These are phyloP conservation scores for Pristionchus entomophagus DNA, from an alignment of 2,888 invertebrate genomes.

Conservation along the genomic window DNA sequence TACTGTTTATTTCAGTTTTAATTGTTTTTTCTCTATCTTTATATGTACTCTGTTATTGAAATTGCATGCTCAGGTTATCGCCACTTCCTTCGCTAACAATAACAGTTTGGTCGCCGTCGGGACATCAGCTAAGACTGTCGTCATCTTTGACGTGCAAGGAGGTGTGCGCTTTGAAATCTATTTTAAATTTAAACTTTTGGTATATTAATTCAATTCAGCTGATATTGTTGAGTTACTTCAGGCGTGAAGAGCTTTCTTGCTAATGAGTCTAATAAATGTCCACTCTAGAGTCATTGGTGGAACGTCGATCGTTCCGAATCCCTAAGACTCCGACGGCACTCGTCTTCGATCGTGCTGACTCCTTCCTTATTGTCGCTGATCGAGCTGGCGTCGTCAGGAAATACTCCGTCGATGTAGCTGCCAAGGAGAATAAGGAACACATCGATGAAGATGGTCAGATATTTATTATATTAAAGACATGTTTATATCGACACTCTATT, in stretches of 20 bases:
- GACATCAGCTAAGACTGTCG: conserved; percentile 46
- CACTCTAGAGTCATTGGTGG: neutral
- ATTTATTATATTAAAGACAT: too few relatives aligned
- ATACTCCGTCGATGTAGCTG: conserved; percentile 20
- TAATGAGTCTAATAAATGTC: too few relatives aligned
- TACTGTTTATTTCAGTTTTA: neutral
- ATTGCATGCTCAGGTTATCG: conserved; percentile 3
- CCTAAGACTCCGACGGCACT: conserved; percentile 45
- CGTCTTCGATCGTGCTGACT: conserved; percentile 42
- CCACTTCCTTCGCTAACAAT: conserved; percentile 38
- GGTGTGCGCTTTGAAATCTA: neutral
- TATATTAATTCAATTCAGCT: neutral
- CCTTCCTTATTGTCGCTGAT: conserved; percentile 41
- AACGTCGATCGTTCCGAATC: conserved; percentile 39
- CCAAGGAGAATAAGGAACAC: conserved; percentile 41
- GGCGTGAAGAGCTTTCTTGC: too few relatives aligned
- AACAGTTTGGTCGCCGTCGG: conserved; percentile 33
- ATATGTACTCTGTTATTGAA: too few relatives aligned
- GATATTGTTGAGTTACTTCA: too few relatives aligned
- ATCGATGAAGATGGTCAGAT: conserved; percentile 41
- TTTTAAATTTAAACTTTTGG: neutral
- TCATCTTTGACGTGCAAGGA: conserved; percentile 24
- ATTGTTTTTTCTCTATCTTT: neutral
- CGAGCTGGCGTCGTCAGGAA: conserved; percentile 48
- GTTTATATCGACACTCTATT: neutral